Percentiles rank a stretch among this genome's conserved stretches.
phyloP scores from a whole-genome alignment of 2,888 invertebrate genomes.

The Lepidochitona cinerea region DNA sequence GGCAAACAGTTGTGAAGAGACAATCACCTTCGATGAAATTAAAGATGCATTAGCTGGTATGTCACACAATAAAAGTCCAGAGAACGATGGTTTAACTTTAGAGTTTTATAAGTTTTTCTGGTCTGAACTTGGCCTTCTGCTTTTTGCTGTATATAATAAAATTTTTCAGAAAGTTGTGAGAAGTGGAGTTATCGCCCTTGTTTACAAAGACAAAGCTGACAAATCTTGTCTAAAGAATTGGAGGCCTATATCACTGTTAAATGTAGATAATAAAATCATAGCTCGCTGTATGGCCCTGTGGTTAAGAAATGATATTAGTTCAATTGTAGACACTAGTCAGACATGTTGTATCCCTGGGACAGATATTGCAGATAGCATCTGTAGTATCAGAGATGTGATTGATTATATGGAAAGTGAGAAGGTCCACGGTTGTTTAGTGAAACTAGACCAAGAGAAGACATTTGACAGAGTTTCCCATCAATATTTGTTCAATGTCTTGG shows the following conservation, averaged over 20 bases:
- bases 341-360: not conserved
- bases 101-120: not conserved
- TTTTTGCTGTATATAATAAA: not conserved
- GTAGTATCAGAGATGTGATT: not conserved
- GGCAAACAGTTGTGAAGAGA: not conserved
- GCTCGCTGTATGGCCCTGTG: not conserved
- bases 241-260: not conserved
- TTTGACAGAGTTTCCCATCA: not conserved
- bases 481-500: not conserved
- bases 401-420: not conserved
- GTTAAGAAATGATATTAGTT: not conserved
- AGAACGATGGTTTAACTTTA: not conserved
- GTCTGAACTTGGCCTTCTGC: not conserved
- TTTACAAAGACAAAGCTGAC: not conserved
- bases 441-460: not conserved
- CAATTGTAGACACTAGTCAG: not conserved
- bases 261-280: not conserved
- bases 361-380: not conserved
- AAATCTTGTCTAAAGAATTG: not conserved
- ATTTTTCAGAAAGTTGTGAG: not conserved
- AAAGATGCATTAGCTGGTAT: not conserved
- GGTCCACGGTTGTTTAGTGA: not conserved
- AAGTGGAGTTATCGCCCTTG: not conserved
- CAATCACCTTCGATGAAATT: not conserved
- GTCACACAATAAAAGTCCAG: not conserved